Percentiles rank a stretch among this genome's conserved stretches.
These are phyloP conservation scores for Cryptoprocta ferox DNA, from an alignment of 2,797 vertebrate species.

Conservation along the genomic window DNA sequence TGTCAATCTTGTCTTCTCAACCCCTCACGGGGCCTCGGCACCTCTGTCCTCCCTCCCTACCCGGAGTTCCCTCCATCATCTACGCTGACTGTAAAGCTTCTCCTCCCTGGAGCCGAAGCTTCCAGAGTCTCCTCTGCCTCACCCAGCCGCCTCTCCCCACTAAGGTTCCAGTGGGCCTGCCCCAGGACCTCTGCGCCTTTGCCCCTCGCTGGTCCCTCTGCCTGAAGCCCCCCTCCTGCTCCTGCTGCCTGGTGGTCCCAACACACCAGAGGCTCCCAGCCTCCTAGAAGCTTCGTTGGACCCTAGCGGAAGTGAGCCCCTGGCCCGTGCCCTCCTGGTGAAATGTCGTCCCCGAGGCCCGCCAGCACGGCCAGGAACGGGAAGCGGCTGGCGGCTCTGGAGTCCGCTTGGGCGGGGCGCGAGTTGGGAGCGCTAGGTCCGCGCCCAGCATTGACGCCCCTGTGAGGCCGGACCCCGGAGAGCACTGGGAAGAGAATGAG, in stretches of 20 bases:
- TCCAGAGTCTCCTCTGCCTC: background rate
- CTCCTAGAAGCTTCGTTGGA: background rate
- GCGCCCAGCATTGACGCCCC: accelerated
- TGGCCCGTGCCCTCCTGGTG: background rate
- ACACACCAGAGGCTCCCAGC: background rate
- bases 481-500: background rate
- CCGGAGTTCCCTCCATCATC: accelerated
- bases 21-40: accelerated
- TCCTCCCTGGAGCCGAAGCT: background rate
- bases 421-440: background rate
- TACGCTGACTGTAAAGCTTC: background rate
- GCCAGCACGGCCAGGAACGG: background rate
- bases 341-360: accelerated
- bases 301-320: background rate
- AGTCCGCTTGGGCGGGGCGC: accelerated
- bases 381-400: background rate
- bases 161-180: background rate
- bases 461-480: background rate
- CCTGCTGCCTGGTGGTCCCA: background rate
- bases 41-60: background rate
- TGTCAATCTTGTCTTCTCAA: background rate
- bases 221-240: background rate
- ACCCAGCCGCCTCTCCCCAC: background rate
- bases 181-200: background rate
- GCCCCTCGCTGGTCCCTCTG: background rate